Evolutionary conservation across 2,113 vertebrate species (phyloP), one percentile per base, ranked within the genome.

Genomic region (Malurus alboscapulatus): DNA sequence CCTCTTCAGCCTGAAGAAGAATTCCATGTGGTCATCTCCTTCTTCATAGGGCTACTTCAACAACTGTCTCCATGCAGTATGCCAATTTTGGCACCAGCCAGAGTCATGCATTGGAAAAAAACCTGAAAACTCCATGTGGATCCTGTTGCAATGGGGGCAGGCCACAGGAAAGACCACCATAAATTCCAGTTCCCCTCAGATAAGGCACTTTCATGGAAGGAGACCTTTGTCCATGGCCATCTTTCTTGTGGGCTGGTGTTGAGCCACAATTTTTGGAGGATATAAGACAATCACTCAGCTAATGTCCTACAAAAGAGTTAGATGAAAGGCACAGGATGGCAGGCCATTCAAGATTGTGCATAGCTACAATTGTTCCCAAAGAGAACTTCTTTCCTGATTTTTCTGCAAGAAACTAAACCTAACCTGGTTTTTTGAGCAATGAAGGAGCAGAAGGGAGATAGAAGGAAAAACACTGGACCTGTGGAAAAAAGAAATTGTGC

Each of bases 41-140:
- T 8, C 6, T 50, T 58, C 55, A 18, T 12, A 14, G 9, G 42
- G 14, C 13, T 6, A 2, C 10, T 65, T 62, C 42, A 71, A 26
- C 36, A 51, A 10, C 19, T 7, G 1, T 12, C 16, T 47, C 7
- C 15, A 7, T 9, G 24, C 5, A 3, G 2, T 50, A 19, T 9
- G 18, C 5, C 21, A 45, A 7, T 65, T 88, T 51, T 81, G 7
- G 18, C 14, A 12, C 14, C 13, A 40, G 1, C 3, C 3, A 27
- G 6, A 71, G 18, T 24, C 4, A 29, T 1, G 3, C 2, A 4
- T 10, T 38, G 9, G 30, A 34, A 77, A 77, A 71, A 25, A 6
- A 0, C 0, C 3, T 0, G 0, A 51, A 74, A 68, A 3, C 2
- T 68, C 19, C 6, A 20, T 36, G 21, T 27, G 69, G 44, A 26